Evolutionary conservation across 2,113 vertebrate genomes (phyloP).

Genomic region (Xenotilapia leptura): DNA sequence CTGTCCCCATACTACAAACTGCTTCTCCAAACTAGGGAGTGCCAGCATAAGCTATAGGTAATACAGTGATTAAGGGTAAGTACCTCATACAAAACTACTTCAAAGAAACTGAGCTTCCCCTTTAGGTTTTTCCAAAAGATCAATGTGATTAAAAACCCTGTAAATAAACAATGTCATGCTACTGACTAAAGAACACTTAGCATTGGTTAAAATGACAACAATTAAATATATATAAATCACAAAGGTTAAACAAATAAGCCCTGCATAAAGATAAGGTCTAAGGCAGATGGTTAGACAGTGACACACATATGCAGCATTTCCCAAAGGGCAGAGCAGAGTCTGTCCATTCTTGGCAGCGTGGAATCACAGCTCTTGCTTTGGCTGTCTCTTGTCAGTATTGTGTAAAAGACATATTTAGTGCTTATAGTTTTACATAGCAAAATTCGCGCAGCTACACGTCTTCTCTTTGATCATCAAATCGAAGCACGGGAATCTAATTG

Average conservation of each 20-base stretch:
- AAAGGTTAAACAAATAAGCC: neutral
- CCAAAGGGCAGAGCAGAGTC: neutral
- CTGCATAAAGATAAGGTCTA: neutral
- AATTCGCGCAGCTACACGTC: neutral
- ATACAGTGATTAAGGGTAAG: neutral
- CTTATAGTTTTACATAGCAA: neutral
- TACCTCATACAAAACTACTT: neutral
- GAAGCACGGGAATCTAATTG: neutral
- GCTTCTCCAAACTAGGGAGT: neutral
- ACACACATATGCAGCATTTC: slow-evolving; percentile 18
- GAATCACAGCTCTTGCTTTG: neutral
- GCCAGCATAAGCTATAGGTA: neutral
- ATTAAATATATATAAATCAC: neutral
- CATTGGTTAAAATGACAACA: neutral
- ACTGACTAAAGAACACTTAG: neutral
- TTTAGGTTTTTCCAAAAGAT: neutral
- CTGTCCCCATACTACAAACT: neutral
- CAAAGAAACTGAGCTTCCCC: neutral
- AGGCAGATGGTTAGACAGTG: slow-evolving; percentile 20
- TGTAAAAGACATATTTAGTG: neutral
- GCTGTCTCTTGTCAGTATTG: neutral
- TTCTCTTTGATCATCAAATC: neutral
- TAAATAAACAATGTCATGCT: neutral
- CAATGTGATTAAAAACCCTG: neutral
- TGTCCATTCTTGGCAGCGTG: neutral